These are phyloP conservation scores for Lordiphosa collinella DNA, from an alignment of 1,140 invertebrate species.

Conservation along the genomic window DNA sequence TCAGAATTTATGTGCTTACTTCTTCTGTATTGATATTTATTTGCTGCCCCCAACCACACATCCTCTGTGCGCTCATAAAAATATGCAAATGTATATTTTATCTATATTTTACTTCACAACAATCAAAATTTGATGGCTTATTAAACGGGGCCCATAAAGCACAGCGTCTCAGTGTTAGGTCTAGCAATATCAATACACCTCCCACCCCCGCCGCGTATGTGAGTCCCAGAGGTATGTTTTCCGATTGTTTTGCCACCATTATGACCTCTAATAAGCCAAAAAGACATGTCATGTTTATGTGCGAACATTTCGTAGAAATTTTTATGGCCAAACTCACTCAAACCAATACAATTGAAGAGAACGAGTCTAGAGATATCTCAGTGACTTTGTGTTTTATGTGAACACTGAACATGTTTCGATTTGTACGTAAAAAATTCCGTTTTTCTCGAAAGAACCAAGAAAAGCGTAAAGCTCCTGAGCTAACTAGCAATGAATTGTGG, in stretches of 20 bases:
- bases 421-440: background rate
- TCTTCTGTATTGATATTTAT: slow-evolving; percentile 21
- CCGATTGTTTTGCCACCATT: slow-evolving; percentile 32
- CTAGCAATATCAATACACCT: slow-evolving; percentile 33
- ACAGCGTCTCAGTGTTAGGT: slow-evolving; percentile 31
- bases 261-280: slow-evolving; percentile 24
- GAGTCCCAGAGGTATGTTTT: slow-evolving; percentile 33
- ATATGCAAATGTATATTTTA: slow-evolving; percentile 57
- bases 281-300: slow-evolving; percentile 6
- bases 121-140: slow-evolving; percentile 73
- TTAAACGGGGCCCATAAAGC: slow-evolving; percentile 67
- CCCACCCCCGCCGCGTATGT: slow-evolving; percentile 18
- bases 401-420: slow-evolving; percentile 1
- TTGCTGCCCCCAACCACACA: slow-evolving; percentile 16
- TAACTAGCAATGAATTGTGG: slow-evolving; percentile 27
- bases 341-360: slow-evolving; percentile 1
- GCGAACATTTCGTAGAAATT: slow-evolving; percentile 1
- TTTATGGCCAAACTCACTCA: slow-evolving; percentile 10
- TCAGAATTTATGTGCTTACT: slow-evolving; percentile 6
- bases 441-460: background rate
- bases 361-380: background rate
- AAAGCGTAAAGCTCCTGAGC: too few species aligned
- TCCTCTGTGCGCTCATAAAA: slow-evolving; percentile 10
- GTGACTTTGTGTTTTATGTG: slow-evolving; percentile 3
- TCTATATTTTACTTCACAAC: slow-evolving; percentile 42